These are phyloP conservation scores for Pangasius mekongensis DNA, from an alignment of 2,797 vertebrate genomes.

Conservation along the genomic window DNA sequence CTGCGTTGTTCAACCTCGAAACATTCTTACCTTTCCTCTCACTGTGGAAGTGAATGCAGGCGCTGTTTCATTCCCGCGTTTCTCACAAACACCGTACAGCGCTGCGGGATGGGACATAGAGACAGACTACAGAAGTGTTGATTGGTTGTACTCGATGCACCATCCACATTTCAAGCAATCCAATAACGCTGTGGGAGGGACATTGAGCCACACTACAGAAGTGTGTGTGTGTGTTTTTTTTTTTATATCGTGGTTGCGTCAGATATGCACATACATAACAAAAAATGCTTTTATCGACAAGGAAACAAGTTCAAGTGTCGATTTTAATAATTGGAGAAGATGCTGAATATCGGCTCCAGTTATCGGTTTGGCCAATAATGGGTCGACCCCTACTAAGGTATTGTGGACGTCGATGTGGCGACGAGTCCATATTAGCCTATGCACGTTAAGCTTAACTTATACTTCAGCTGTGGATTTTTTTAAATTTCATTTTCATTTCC, in stretches of 20 bases:
- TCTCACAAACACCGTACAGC: no score
- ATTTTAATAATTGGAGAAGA: background rate
- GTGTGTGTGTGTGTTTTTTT: background rate
- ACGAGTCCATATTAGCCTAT: background rate
- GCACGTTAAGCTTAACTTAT: background rate
- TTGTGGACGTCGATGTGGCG: background rate
- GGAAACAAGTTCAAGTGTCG: no score
- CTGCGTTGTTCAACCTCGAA: no score
- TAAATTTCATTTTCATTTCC: background rate
- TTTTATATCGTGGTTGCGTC: background rate
- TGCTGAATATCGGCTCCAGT: background rate
- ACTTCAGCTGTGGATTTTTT: background rate
- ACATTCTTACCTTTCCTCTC: background rate
- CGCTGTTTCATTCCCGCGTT: no score
- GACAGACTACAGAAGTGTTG: background rate
- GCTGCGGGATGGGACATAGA: background rate
- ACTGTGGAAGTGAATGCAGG: no score
- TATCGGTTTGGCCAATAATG: background rate
- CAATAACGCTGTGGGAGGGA: background rate
- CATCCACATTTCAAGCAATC: background rate
- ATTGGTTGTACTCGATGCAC: background rate
- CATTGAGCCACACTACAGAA: background rate
- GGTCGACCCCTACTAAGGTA: background rate
- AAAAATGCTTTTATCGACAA: background rate
- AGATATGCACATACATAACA: background rate